Evolutionary conservation across 2,113 vertebrate genomes (phyloP), one percentile per base, ranked within the genome.

Genomic region (Ptilonorhynchus violaceus): DNA sequence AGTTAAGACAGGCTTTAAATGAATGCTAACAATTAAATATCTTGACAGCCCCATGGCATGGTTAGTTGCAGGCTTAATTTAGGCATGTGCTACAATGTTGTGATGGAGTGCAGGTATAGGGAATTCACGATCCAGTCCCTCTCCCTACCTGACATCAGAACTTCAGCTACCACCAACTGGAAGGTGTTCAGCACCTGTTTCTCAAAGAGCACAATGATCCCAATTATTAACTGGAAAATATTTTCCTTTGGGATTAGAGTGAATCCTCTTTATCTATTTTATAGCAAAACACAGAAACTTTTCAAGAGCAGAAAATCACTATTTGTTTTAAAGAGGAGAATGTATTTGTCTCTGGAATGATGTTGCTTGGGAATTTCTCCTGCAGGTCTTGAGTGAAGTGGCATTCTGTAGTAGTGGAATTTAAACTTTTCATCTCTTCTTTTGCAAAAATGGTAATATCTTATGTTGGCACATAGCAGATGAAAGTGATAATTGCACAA

Each of bases 401-500:
- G 8, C 1, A 1, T 86, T 96, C 44, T 72, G 64, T 21, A 33
- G 50, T 22, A 35, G 24, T 35, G 41, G 50, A 86, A 56, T 88
- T 94, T 35, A n/a, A 74, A 44, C 33, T 89, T 80, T 92, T 74
- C 31, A 50, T 53, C 22, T 76, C 73, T 62, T 69, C 33, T 44
- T 86, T 92, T 86, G 35, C 60, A 85, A 67, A 94, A 94, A 35
- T 21, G 8, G 44, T 89, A n/a, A 63, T 39, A 67, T 30, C 72
- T 75, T 64, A 7, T 10, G 19, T 55, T 60, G 47, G 39, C 49
- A 60, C 9, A 6, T 23, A 60, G 47, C 25, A 52, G 72, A 30
- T 86, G 41, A 81, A 88, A 81, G 82, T 53, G 52, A 86, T 60
- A 91, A 84, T 49, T 72, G 52, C 44, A 44, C 59, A 92, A 68